phyloP scores from a whole-genome alignment of 2,888 invertebrate genomes.

The Amphipoea oculea region DNA sequence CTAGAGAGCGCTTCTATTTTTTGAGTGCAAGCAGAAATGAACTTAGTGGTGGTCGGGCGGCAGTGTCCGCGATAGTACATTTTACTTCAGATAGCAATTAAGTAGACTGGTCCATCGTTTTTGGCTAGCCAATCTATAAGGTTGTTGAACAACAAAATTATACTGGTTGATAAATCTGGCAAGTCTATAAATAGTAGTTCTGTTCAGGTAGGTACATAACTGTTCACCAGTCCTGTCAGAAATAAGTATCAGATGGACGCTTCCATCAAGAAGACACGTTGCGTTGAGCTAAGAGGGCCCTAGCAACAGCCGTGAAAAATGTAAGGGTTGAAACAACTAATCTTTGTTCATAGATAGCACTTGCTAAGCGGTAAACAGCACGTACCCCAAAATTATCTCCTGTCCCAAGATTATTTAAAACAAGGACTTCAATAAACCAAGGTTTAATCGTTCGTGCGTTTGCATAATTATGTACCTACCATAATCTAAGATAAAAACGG shows the following conservation, averaged over 20 bases:
- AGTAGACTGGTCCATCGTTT: not conserved
- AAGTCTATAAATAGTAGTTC: not conserved
- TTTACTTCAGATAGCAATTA: not conserved
- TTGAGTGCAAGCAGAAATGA: too few relatives aligned
- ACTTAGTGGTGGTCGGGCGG: too few relatives aligned
- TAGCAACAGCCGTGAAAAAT: not conserved
- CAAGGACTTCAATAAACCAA: slow-evolving; percentile 30
- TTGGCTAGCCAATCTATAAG: not conserved
- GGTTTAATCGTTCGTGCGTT: slow-evolving; percentile 54
- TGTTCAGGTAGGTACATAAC: not conserved
- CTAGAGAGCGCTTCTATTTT: too few relatives aligned
- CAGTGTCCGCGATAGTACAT: not conserved
- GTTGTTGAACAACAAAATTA: not conserved
- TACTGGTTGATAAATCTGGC: not conserved
- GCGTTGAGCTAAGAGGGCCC: not conserved
- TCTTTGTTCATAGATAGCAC: not conserved
- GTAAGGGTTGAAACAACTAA: not conserved
- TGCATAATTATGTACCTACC: slow-evolving; percentile 62
- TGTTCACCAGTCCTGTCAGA: not conserved
- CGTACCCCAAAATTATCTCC: slow-evolving; percentile 24
- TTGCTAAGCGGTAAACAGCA: slow-evolving; percentile 5
- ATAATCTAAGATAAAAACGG: slow-evolving; percentile 65
- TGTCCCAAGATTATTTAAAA: slow-evolving; percentile 44
- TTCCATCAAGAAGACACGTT: not conserved
- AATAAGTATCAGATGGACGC: too few relatives aligned